Conservation (phyloP, 2,888 invertebrate species). For the Tenodera sinensis region DNA sequence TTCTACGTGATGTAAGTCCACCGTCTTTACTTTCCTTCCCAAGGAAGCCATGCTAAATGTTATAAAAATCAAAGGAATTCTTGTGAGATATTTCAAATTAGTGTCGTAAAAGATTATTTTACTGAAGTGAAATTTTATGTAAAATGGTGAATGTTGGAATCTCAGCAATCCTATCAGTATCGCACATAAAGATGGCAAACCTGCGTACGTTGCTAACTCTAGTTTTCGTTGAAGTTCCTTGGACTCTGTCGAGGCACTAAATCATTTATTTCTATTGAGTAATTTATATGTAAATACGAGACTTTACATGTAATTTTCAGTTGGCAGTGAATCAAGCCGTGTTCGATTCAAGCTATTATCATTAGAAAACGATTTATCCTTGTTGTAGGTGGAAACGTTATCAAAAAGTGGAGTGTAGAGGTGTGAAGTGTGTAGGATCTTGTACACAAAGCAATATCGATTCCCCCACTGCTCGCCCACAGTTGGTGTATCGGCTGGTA, state of each 20-base stretch:
- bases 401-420: not conserved
- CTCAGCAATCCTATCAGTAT: no score
- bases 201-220: no score
- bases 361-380: not conserved
- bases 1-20: no score
- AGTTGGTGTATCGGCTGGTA: not conserved
- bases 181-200: no score
- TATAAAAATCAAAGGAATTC: no score
- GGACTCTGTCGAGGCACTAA: not conserved
- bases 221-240: no score
- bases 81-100: no score
- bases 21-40: no score
- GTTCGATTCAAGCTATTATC: not conserved
- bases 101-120: no score
- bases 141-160: no score
- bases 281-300: not conserved
- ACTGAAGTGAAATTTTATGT: no score
- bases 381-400: not conserved
- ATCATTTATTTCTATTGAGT: not conserved
- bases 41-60: no score
- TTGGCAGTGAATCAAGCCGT: not conserved
- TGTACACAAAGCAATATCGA: not conserved
- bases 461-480: not conserved
- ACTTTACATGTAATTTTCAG: not conserved
- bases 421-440: not conserved